phyloP scores from a whole-genome alignment of 2,797 vertebrate species.

The Choloepus didactylus region DNA sequence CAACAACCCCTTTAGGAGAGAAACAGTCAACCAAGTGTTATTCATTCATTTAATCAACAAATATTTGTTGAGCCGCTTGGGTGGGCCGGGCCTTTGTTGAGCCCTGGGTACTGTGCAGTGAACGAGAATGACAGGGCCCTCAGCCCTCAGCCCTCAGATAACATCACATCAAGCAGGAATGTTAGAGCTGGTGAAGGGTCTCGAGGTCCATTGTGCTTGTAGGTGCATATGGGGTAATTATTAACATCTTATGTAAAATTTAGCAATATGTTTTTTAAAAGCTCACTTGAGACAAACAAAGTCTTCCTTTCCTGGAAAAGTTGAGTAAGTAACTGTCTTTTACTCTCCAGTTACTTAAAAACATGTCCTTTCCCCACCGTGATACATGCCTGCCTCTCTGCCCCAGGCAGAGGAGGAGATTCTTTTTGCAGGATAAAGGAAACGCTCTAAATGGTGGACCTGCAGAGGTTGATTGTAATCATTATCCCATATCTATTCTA shows the following conservation, averaged over 20 bases:
- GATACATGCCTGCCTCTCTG: too few relatives aligned
- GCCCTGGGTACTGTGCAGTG: background rate
- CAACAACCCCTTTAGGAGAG: background rate
- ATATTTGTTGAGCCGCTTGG: background rate
- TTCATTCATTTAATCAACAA: background rate
- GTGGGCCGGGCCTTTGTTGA: background rate
- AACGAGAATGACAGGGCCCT: background rate
- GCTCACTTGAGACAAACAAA: background rate
- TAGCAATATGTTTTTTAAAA: background rate
- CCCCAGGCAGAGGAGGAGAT: background rate
- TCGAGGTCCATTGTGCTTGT: background rate
- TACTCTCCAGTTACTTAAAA: background rate
- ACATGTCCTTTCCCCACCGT: accelerated
- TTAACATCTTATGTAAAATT: background rate
- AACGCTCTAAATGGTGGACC: background rate
- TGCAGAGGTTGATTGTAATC: background rate
- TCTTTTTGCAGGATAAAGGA: background rate
- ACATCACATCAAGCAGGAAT: background rate
- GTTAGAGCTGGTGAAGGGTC: background rate
- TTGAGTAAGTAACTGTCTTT: background rate
- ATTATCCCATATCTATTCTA: background rate
- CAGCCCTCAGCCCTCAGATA: background rate
- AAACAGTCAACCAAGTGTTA: background rate
- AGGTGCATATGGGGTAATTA: too few relatives aligned
- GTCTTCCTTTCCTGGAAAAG: background rate